A percentile compares a stretch with the other conserved stretches of the same genome.
Conservation (phyloP, 2,113 vertebrate species). For the Spermophilus dauricus region DNA sequence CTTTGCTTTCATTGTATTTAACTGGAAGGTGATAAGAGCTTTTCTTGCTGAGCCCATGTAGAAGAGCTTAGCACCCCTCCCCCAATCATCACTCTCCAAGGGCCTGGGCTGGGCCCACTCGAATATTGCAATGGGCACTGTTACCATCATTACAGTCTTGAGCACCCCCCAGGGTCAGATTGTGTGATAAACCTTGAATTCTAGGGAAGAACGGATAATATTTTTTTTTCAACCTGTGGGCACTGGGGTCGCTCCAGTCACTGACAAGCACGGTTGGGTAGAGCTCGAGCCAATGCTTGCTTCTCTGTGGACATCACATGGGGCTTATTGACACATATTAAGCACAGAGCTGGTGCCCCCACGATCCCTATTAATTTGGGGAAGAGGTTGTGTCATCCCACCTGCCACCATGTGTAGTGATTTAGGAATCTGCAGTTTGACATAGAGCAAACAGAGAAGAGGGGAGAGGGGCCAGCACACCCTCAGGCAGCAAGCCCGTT, state of each 20-base stretch:
- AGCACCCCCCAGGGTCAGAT: constrained; percentile 55
- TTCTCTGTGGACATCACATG: constrained; percentile 74
- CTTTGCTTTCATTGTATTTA: constrained; percentile 30
- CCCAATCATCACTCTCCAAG: not conserved
- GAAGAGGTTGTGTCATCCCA: not conserved
- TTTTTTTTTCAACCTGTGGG: constrained; percentile 76
- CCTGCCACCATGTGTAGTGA: not conserved
- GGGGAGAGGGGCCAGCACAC: not conserved
- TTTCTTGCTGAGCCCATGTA: not conserved
- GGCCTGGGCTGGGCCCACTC: not conserved
- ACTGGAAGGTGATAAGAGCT: not conserved
- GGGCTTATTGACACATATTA: constrained; percentile 53
- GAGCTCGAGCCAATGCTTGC: constrained; percentile 66
- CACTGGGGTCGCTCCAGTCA: constrained; percentile 67
- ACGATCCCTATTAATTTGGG: not conserved
- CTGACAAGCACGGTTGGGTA: constrained; percentile 67
- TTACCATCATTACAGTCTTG: not conserved
- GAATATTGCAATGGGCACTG: not conserved
- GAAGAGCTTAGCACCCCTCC: not conserved
- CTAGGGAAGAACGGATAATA: not conserved
- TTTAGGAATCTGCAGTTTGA: not conserved
- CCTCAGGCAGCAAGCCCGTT: not conserved
- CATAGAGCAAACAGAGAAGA: not conserved
- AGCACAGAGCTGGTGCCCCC: constrained; percentile 70
- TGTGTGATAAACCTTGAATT: constrained; percentile 38